Evolutionary conservation across 1,140 invertebrate genomes (phyloP).

Genomic region (Ruditapes philippinarum): DNA sequence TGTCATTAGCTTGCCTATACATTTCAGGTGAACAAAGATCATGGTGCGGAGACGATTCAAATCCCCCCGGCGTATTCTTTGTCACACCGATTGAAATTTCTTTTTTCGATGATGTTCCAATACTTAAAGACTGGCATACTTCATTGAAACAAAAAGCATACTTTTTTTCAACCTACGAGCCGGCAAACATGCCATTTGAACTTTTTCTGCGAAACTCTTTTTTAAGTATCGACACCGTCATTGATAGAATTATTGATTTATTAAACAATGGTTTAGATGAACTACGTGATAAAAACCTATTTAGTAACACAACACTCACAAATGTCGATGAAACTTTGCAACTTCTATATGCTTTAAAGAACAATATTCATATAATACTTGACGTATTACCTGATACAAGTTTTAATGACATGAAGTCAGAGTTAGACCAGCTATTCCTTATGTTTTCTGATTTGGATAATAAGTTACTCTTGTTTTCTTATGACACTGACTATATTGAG

Average conservation of each 20-base stretch:
- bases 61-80: slow-evolving; percentile 55
- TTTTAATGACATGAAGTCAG: background rate
- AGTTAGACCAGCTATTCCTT: background rate
- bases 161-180: background rate
- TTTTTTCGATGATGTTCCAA: slow-evolving; percentile 40
- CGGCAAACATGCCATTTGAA: background rate
- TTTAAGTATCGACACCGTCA: background rate
- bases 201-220: background rate
- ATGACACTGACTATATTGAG: slow-evolving; percentile 1
- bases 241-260: background rate
- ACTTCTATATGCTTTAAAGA: background rate
- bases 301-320: background rate
- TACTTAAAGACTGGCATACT: background rate
- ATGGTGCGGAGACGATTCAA: slow-evolving; percentile 48
- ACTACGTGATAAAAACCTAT: background rate
- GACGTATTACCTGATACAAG: background rate
- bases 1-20: too few relatives aligned
- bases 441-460: background rate
- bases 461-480: background rate
- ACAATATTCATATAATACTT: background rate
- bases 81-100: background rate
- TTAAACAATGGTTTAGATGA: background rate
- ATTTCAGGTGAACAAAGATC: background rate
- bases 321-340: background rate
- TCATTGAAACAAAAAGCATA: background rate